A percentile compares a stretch with the other conserved stretches of the same genome.
These are phyloP conservation scores for Chauna torquata DNA, from an alignment of 2,113 vertebrate species.

Conservation along the genomic window DNA sequence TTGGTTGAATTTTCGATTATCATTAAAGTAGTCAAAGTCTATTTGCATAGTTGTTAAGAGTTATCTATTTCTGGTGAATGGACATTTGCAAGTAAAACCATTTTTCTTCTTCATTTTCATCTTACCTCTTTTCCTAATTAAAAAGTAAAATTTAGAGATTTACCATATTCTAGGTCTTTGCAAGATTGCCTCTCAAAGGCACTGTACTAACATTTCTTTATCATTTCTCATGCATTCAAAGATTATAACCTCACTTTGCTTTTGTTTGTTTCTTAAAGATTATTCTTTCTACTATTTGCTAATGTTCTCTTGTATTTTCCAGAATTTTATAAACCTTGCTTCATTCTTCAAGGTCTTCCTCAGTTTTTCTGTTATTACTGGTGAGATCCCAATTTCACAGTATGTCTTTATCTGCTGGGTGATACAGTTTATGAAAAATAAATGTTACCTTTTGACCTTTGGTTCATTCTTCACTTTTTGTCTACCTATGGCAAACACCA, in stretches of 20 bases:
- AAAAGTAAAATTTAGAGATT: background rate
- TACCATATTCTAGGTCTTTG: background rate
- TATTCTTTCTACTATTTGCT: background rate
- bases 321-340: background rate
- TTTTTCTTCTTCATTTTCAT: background rate
- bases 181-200: background rate
- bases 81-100: background rate
- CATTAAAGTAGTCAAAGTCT: background rate
- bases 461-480: background rate
- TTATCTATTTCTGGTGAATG: background rate
- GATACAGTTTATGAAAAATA: background rate
- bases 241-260: accelerated
- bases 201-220: background rate
- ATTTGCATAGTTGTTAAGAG: background rate
- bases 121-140: background rate
- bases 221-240: background rate
- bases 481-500: background rate
- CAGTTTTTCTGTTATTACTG: background rate
- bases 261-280: background rate
- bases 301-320: background rate
- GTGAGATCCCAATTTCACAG: background rate
- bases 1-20: background rate
- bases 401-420: background rate
- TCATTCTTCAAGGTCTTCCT: background rate
- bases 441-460: background rate